A percentile compares a stretch with the other conserved stretches of the same genome.
Evolutionary conservation across 1,140 invertebrate species (phyloP).

Genomic region (Trichomalopsis sarcophagae): DNA sequence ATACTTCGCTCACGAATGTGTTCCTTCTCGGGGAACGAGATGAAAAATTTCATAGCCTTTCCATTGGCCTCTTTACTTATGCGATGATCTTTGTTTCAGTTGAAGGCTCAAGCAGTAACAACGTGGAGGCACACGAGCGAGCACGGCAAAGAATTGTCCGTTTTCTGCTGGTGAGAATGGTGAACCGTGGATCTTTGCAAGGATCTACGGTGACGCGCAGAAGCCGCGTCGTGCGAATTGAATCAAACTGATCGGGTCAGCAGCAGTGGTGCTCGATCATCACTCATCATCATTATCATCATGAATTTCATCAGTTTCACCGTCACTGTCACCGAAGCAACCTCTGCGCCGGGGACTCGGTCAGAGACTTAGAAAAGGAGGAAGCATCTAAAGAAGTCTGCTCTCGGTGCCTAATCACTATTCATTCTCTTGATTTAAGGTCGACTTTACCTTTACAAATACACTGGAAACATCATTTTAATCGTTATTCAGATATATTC

Average conservation of each 20-base stretch:
- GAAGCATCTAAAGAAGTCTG: background rate
- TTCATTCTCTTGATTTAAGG: background rate
- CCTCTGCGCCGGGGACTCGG: background rate
- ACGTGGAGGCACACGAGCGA: conserved; percentile 81
- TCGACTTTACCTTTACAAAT: background rate
- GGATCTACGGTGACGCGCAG: conserved; percentile 63
- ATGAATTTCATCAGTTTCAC: background rate
- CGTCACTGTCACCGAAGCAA: background rate
- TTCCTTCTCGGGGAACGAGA: background rate
- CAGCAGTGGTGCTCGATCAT: background rate
- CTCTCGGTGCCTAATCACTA: background rate
- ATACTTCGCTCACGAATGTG: no score
- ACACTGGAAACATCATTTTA: background rate
- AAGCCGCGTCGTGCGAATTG: conserved; percentile 1
- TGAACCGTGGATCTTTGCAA: conserved; percentile 61
- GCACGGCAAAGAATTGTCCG: conserved; percentile 82
- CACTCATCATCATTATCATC: background rate
- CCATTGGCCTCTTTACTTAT: background rate
- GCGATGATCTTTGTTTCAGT: conserved; percentile 73
- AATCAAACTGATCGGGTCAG: conserved; percentile 8
- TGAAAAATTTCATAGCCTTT: conserved; percentile 10
- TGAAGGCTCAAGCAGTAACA: conserved; percentile 81
- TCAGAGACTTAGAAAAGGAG: conserved; percentile 38
- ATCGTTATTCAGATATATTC: background rate
- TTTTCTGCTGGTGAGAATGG: conserved; percentile 83